These are phyloP conservation scores for Laupala kohalensis DNA, from an alignment of 1,140 invertebrate genomes.

Conservation along the genomic window DNA sequence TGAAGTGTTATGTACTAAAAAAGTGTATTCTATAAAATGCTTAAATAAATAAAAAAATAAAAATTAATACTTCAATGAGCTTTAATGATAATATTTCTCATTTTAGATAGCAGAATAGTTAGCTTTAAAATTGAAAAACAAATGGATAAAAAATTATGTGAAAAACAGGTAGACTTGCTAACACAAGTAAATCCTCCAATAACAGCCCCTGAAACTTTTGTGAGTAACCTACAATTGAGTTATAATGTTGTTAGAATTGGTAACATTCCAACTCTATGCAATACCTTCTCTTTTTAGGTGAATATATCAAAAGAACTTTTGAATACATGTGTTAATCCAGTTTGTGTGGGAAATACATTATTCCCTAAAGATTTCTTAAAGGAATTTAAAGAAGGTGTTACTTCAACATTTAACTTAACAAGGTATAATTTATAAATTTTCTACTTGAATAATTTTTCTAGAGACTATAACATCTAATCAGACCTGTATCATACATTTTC, in stretches of 20 bases:
- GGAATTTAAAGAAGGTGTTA: not conserved
- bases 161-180: not conserved
- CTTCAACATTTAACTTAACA: not conserved
- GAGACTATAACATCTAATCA: too few species aligned
- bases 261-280: not conserved
- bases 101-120: not conserved
- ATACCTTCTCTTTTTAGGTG: not conserved
- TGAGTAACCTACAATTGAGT: not conserved
- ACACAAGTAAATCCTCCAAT: not conserved
- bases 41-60: too few species aligned
- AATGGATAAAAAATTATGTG: not conserved
- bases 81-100: too few species aligned
- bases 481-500: too few species aligned
- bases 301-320: not conserved
- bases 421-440: too few species aligned
- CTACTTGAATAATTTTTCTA: too few species aligned
- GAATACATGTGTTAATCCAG: not conserved
- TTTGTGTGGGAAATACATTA: not conserved
- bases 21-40: too few species aligned
- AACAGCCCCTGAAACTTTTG: not conserved
- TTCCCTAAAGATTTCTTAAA: not conserved
- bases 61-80: too few species aligned
- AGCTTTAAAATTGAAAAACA: not conserved
- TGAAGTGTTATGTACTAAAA: too few species aligned
- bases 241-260: not conserved